These are phyloP conservation scores for Micromussa lordhowensis DNA, from an alignment of 92 coral and sea anemone genomes.

Conservation along the genomic window DNA sequence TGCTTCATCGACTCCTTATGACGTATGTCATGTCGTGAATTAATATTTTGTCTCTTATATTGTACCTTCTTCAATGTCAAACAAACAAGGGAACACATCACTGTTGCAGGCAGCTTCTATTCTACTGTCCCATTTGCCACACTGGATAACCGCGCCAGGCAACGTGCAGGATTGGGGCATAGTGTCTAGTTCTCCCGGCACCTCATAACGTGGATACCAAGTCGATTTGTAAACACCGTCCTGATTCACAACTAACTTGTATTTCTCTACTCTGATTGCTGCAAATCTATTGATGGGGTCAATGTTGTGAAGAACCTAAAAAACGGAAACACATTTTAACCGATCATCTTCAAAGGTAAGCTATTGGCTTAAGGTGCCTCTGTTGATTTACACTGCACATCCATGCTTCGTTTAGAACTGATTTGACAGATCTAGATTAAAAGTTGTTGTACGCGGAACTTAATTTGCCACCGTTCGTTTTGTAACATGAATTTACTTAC, in stretches of 20 bases:
- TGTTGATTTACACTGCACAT: background rate
- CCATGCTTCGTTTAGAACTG: too few relatives aligned
- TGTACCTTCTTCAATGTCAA: conserved; percentile 81
- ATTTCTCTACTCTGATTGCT: conserved; percentile 85
- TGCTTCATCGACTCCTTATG: background rate
- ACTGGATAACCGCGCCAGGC: conserved; percentile 85
- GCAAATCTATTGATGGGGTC: conserved; percentile 91
- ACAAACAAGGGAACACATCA: conserved; percentile 85
- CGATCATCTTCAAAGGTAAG: background rate
- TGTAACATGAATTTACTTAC: background rate
- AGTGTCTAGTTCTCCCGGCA: conserved; percentile 58
- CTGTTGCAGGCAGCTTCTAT: conserved; percentile 77
- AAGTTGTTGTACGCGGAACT: too few relatives aligned
- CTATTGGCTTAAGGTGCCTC: background rate
- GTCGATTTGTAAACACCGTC: conserved; percentile 82
- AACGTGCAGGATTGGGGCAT: conserved; percentile 61
- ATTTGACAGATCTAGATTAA: too few relatives aligned
- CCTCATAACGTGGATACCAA: conserved; percentile 83
- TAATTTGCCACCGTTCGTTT: too few relatives aligned
- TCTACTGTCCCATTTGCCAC: conserved; percentile 75
- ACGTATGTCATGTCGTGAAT: too few relatives aligned
- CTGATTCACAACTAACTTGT: conserved; percentile 90
- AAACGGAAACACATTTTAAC: background rate
- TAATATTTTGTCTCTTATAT: too few relatives aligned
- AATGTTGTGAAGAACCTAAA: conserved; percentile 82